Conservation (phyloP, 2,113 vertebrate species). For the Malurus elegans region DNA sequence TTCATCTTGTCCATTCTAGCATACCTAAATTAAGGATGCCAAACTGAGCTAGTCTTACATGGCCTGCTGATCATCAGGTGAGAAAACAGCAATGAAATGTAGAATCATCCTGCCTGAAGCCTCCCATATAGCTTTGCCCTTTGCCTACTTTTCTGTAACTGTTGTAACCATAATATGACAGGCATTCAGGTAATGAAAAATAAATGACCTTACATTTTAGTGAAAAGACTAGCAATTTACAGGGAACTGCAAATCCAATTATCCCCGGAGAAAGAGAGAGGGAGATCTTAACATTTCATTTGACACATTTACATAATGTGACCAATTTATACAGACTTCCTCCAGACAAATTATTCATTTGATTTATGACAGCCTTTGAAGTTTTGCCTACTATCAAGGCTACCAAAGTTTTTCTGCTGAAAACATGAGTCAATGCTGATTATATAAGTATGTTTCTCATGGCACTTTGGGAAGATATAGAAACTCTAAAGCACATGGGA, state of each 20-base stretch:
- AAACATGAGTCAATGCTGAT: neutral
- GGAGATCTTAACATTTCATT: conserved; percentile 22
- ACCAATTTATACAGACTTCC: neutral
- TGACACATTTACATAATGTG: conserved; percentile 23
- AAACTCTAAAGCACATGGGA: neutral
- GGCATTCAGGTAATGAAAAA: neutral
- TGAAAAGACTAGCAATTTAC: neutral
- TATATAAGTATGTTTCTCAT: neutral
- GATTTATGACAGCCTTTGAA: conserved; percentile 44
- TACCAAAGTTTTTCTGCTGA: neutral
- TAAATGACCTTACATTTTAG: neutral
- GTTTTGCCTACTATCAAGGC: neutral
- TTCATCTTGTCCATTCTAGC: neutral
- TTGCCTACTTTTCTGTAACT: neutral
- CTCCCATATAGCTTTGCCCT: neutral
- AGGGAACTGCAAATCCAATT: conserved; percentile 17
- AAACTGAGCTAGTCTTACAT: neutral
- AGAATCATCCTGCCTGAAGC: neutral
- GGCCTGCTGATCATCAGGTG: neutral
- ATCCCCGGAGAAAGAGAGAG: neutral
- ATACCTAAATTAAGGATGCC: neutral
- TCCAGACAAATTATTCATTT: conserved; percentile 13
- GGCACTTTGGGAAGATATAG: neutral
- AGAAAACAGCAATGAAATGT: neutral
- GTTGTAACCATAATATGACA: neutral